Base-by-base conservation (phyloP, 2,888 invertebrate species). In the Melikaiella ostensackeni region DNA sequence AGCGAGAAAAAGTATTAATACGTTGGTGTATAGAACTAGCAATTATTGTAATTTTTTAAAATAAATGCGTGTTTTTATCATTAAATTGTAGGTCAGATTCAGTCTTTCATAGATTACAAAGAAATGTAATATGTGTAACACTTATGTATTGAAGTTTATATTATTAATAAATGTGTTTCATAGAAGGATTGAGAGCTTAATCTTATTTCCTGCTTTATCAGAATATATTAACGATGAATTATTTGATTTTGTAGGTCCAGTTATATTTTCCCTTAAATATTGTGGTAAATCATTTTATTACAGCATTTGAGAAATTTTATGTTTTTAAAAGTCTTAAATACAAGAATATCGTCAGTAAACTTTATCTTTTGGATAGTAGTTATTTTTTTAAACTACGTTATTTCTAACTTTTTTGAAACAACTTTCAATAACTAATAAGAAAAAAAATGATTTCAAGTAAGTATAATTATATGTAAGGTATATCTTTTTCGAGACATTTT, bases 91-190 rank as follows among this genome's bases (percentile, higher is more conserved):
- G 63, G 27, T 30, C 42, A 50, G 50, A 50, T 70, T 70, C 50
- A 70, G 70, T 70, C 70, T 70, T 70, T 70, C 70, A 70, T 70
- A 70, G 70, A 30, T 70, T 70, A 50, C 46, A 70, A 30, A 55
- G 33, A 70, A 70, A 70, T 70, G 35, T 33, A 63, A 64, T 46
- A 70, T 33, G 70, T 70, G 50, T 70, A 70, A 70, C 50, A 50
- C 50, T 70, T 70, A 70, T 70, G 70, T 70, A 70, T 70, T 50
- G 50, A 70, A 70, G n/a, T 70, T 70, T 70, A 55, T 70, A 70
- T 70, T 50, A 70, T 70, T 70, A 70, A 70, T 70, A 70, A 70
- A 70, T 50, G 70, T 70, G n/a, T 70, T 70, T 70, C 30, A 70
- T 70, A 70, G 30, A 50, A 70, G 33, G n/a, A 70, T 70, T 70